These are phyloP conservation scores for Operophtera brumata DNA, from an alignment of 2,888 invertebrate species.

Conservation along the genomic window DNA sequence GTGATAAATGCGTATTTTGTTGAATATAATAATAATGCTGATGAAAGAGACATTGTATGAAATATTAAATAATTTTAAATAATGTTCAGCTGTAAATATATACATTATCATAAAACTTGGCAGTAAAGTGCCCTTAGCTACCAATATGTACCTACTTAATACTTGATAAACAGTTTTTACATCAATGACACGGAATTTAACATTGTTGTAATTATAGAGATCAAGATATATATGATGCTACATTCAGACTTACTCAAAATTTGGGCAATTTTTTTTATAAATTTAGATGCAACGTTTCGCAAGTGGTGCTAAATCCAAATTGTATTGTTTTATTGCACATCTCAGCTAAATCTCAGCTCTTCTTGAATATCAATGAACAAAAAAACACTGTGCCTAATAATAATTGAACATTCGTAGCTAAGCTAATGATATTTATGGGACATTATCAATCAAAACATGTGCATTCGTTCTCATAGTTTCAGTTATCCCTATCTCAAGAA, in stretches of 20 bases:
- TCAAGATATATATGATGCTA: neutral
- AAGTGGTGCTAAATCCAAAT: no score
- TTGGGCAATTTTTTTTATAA: neutral
- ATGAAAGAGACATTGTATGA: neutral
- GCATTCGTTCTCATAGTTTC: no score
- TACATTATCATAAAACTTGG: neutral
- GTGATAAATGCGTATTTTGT: neutral
- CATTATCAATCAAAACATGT: no score
- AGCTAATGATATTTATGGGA: no score
- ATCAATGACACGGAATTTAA: conserved; percentile 10
- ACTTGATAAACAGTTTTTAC: neutral
- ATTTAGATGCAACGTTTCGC: no score
- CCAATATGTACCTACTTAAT: neutral
- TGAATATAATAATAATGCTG: neutral
- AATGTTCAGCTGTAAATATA: neutral
- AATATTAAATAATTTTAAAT: no score
- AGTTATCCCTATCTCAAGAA: no score
- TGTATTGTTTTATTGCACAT: no score
- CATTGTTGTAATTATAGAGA: conserved; percentile 1
- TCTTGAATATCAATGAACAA: no score
- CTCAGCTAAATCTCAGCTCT: no score
- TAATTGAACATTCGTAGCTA: no score
- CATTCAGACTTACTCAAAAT: neutral
- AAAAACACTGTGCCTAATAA: no score
- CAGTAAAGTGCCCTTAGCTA: neutral